Conservation (phyloP, 2,113 vertebrate species). For the Chiloscyllium plagiosum region DNA sequence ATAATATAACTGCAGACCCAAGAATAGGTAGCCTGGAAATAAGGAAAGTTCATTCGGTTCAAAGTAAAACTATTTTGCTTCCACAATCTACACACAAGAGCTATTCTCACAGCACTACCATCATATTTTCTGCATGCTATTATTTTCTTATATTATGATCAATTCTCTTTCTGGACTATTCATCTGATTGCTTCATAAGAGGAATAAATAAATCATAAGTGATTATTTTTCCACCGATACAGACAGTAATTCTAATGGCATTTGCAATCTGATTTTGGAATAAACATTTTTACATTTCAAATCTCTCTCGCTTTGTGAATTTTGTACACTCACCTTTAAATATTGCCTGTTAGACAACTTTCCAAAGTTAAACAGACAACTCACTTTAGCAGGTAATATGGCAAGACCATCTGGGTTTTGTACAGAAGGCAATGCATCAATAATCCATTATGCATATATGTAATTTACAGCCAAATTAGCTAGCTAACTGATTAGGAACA, state of each 20-base stretch:
- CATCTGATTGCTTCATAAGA: neutral
- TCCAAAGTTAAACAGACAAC: neutral
- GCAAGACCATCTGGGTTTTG: neutral
- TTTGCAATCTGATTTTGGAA: neutral
- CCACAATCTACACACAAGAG: neutral
- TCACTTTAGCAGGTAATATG: neutral
- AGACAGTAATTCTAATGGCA: neutral
- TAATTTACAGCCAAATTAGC: neutral
- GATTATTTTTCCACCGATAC: neutral
- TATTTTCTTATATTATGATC: neutral
- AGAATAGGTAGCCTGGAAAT: neutral
- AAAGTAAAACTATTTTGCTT: neutral
- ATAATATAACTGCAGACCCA: neutral
- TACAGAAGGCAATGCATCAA: neutral
- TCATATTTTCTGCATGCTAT: neutral
- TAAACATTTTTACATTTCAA: neutral
- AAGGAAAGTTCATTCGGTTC: neutral
- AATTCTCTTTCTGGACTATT: neutral
- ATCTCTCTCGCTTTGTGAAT: neutral
- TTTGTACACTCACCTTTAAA: neutral
- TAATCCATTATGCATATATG: neutral
- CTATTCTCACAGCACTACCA: neutral
- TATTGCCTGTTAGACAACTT: neutral
- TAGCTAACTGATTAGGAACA: neutral
- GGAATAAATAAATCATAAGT: neutral